Evolutionary conservation across 2,113 vertebrate species (phyloP).

Genomic region (Penelope pileata): DNA sequence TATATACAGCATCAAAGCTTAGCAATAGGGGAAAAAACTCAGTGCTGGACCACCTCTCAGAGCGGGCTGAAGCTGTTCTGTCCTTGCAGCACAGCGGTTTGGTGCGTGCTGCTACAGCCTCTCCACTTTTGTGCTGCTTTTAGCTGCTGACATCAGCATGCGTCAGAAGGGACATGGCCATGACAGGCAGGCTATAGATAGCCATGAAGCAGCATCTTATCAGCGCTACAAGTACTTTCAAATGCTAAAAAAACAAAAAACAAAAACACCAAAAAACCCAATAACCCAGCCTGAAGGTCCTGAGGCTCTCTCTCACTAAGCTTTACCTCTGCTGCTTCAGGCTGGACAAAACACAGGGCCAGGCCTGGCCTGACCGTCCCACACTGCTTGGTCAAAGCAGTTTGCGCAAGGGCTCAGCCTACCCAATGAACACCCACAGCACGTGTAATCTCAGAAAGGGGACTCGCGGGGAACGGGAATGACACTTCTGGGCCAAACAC

Average conservation of each 20-base stretch:
- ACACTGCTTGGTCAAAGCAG: background rate
- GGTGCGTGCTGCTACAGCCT: background rate
- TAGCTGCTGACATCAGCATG: background rate
- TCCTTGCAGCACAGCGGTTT: fast-evolving
- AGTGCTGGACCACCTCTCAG: background rate
- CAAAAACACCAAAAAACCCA: background rate
- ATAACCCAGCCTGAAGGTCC: too few species aligned
- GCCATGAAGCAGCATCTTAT: background rate
- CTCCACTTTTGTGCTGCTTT: background rate
- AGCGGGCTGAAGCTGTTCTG: background rate
- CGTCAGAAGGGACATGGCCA: background rate
- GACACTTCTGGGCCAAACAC: fast-evolving
- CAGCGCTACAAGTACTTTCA: background rate
- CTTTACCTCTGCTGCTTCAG: background rate
- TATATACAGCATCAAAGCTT: background rate
- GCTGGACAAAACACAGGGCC: background rate
- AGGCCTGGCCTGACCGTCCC: background rate
- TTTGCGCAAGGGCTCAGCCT: fast-evolving
- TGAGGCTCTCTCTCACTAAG: background rate
- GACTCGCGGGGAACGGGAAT: background rate
- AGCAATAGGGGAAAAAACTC: background rate
- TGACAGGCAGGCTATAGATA: background rate
- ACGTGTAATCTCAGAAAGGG: background rate
- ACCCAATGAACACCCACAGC: too few species aligned
- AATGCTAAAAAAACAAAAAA: background rate